Percentiles rank a stretch among this genome's conserved stretches.
These are phyloP conservation scores for Collichthys lucidus DNA, from an alignment of 2,113 vertebrate genomes.

Conservation along the genomic window DNA sequence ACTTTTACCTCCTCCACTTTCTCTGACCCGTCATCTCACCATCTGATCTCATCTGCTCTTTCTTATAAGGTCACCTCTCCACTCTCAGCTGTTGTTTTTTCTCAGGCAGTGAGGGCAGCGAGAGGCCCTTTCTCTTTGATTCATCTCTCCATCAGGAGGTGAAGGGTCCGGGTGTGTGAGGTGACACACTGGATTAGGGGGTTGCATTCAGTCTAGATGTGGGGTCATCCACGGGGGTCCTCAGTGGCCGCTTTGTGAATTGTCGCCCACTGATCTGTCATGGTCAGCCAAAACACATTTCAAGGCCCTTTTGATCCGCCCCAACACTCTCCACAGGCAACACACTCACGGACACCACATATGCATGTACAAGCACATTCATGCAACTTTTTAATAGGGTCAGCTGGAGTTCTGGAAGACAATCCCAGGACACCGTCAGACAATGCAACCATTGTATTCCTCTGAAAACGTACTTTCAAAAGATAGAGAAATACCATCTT, in stretches of 20 bases:
- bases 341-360: conserved; percentile 31
- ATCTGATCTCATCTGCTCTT: conserved; percentile 67
- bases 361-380: conserved; percentile 46
- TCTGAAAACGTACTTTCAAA: conserved; percentile 18
- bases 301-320: conserved; percentile 68
- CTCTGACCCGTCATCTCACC: conserved; percentile 68
- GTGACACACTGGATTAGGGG: conserved; percentile 76
- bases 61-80: conserved; percentile 73
- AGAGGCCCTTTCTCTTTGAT: conserved; percentile 66
- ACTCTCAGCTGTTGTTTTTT: conserved; percentile 60
- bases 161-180: conserved; percentile 62
- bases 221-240: conserved; percentile 66
- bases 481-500: not conserved
- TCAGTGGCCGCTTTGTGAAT: conserved; percentile 51
- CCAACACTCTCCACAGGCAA: conserved; percentile 59
- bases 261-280: conserved; percentile 74
- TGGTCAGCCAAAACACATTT: conserved; percentile 72
- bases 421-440: conserved; percentile 15
- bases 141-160: conserved; percentile 63
- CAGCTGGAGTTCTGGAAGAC: conserved; percentile 45
- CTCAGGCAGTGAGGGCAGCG: conserved; percentile 45
- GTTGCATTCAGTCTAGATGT: conserved; percentile 63
- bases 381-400: conserved; percentile 49
- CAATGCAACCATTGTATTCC: conserved; percentile 13
- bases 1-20: conserved; percentile 50